These are phyloP conservation scores for Zelostemma sp. DNA, from an alignment of 1,140 invertebrate species.

Conservation along the genomic window DNA sequence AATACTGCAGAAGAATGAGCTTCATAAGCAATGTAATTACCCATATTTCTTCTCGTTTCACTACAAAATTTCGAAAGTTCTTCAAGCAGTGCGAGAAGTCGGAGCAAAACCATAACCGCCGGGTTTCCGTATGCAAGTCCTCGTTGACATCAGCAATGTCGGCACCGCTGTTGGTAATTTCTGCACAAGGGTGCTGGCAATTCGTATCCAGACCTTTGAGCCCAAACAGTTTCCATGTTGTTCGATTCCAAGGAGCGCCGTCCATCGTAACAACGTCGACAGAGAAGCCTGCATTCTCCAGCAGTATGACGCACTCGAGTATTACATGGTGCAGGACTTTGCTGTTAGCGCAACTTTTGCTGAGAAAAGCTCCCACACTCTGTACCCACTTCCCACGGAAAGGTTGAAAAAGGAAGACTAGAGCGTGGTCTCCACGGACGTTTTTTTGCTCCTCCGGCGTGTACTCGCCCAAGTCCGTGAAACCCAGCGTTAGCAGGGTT, in stretches of 20 bases:
- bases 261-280: conserved; percentile 25
- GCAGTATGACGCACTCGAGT: conserved; percentile 18
- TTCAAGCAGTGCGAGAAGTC: conserved; percentile 19
- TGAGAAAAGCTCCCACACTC: conserved; percentile 42
- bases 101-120: conserved; percentile 20
- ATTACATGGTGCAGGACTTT: conserved; percentile 35
- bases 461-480: conserved; percentile 45
- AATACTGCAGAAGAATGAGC: not conserved
- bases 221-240: conserved; percentile 29
- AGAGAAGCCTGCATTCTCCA: conserved; percentile 19
- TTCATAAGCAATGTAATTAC: not conserved
- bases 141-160: too few species aligned
- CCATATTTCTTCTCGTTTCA: not conserved
- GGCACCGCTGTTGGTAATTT: too few species aligned
- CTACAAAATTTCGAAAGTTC: conserved; percentile 11
- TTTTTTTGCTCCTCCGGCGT: conserved; percentile 42
- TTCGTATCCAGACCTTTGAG: conserved; percentile 11
- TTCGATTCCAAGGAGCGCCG: conserved; percentile 23
- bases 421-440: conserved; percentile 47
- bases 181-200: conserved; percentile 4
- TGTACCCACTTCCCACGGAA: conserved; percentile 49
- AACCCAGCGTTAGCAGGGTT: not conserved
- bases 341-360: conserved; percentile 30
- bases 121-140: not conserved
- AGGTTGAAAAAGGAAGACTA: conserved; percentile 55